Base-by-base conservation (phyloP, 2,888 invertebrate species). In the Rhingia campestris region DNA sequence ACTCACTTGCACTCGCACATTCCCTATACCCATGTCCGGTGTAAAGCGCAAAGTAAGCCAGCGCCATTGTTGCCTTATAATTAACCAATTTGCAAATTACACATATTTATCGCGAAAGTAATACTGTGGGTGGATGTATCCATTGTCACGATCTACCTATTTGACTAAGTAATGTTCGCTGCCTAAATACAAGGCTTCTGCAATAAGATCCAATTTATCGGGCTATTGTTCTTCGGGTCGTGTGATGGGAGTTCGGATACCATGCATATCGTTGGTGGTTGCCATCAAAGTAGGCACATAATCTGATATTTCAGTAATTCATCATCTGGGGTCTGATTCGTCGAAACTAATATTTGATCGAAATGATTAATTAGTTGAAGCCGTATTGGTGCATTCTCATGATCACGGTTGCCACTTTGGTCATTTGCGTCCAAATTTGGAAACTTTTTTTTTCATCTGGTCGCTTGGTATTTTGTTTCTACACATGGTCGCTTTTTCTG, bases 41-140 rank as follows among this genome's bases (percentile, higher is more conserved):
- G 43, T 22, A n/a, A 33, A 53, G 37, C 41, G 51, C 22, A 53
- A 59, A 22, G 66, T 58, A 58, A 66, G 51, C 66, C 22, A 1
- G 58, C 66, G 43, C 67, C 59, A 59, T 53, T 54, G 54, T 69
- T 76, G 56, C 69, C 41, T 70, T 77, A 49, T 58, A 70, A 70
- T 70, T 56, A 77, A 9, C 47, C 63, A 43, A 70, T 70, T 69
- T 70, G 63, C 69, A 49, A 63, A 77, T 77, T 69, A 70, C 56
- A 64, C 63, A 56, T 37, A 77, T 77, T 70, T 77, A 70, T 77
- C 69, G 66, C 45, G 32, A 41, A 76, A 39, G 33, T 37, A 47
- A 35, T 22, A 39, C 4, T 4, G 32, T 12, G 41, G 35, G 12
- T 59, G 51, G 12, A 10, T 6, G n/a, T 61, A 32, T 10, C 53